Conservation (phyloP, 2,113 vertebrate species). For the Triplophysa tibetana region DNA sequence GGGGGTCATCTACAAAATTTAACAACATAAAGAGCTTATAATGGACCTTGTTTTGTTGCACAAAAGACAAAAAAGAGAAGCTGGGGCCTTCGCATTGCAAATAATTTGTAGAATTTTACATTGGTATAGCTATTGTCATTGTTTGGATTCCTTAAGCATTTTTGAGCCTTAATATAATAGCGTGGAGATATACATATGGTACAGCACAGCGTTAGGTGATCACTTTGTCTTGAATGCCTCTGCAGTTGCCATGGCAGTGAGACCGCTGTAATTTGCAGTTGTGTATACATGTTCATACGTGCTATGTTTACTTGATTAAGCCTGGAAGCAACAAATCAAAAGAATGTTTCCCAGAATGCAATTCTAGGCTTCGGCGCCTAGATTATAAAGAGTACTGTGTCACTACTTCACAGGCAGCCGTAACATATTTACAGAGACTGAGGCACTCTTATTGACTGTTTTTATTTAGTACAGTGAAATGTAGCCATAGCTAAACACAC, state of each 20-base stretch:
- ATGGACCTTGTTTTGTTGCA: background rate
- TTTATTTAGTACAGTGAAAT: background rate
- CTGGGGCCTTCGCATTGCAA: too few relatives aligned
- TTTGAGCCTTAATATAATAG: background rate
- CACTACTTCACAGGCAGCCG: background rate
- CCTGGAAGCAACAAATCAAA: background rate
- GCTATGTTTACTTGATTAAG: slow-evolving; percentile 20
- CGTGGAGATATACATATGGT: background rate
- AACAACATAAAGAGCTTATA: too few relatives aligned
- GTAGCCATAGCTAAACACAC: background rate
- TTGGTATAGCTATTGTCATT: too few relatives aligned
- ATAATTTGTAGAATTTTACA: too few relatives aligned
- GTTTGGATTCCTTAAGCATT: background rate
- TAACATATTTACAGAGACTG: background rate
- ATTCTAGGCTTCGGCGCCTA: background rate
- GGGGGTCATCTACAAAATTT: background rate
- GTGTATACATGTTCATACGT: slow-evolving; percentile 12
- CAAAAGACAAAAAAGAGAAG: too few relatives aligned
- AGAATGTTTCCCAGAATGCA: background rate
- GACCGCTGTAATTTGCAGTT: slow-evolving; percentile 3
- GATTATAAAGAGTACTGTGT: background rate
- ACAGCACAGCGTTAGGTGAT: slow-evolving; percentile 3
- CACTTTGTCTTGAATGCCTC: background rate
- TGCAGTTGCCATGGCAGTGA: slow-evolving; percentile 37
- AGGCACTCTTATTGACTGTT: background rate